Conservation (phyloP, 2,113 vertebrate genomes). For the Australoheros scitulus region DNA sequence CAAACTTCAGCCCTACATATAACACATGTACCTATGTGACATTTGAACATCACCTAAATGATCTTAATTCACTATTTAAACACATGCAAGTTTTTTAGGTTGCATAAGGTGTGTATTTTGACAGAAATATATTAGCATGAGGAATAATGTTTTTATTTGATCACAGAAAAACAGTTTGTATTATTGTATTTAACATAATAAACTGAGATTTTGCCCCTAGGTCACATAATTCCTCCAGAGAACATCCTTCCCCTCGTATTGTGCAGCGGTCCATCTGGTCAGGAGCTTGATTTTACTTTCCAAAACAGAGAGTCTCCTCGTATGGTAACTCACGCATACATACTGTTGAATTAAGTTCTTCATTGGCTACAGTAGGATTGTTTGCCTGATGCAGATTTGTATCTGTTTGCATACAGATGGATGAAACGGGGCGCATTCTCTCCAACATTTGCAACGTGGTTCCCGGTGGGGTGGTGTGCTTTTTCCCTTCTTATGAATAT, state of each 20-base stretch:
- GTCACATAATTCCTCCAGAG: conserved; percentile 93
- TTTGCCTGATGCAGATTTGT: neutral
- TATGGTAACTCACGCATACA: conserved; percentile 74
- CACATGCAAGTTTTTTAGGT: neutral
- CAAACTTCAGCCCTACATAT: neutral
- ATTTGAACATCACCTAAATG: neutral
- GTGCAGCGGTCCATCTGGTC: conserved; percentile 88
- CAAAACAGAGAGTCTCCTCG: conserved; percentile 88
- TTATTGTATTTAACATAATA: neutral
- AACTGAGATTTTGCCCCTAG: conserved; percentile 68
- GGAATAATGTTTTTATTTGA: neutral
- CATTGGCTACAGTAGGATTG: neutral
- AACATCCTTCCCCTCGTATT: conserved; percentile 92
- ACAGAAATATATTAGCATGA: neutral
- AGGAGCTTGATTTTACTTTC: conserved; percentile 93
- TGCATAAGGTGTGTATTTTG: neutral
- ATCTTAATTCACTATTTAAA: neutral
- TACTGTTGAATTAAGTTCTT: neutral
- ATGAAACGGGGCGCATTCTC: conserved; percentile 89
- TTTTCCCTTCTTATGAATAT: conserved; percentile 95
- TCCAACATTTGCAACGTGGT: conserved; percentile 92
- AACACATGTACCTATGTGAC: neutral
- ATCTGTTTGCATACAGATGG: conserved; percentile 82
- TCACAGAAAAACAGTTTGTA: neutral
- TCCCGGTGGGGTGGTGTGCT: conserved; percentile 92